These are phyloP conservation scores for Hippopotamyrus pictus DNA, from an alignment of 2,797 vertebrate genomes.

Conservation along the genomic window DNA sequence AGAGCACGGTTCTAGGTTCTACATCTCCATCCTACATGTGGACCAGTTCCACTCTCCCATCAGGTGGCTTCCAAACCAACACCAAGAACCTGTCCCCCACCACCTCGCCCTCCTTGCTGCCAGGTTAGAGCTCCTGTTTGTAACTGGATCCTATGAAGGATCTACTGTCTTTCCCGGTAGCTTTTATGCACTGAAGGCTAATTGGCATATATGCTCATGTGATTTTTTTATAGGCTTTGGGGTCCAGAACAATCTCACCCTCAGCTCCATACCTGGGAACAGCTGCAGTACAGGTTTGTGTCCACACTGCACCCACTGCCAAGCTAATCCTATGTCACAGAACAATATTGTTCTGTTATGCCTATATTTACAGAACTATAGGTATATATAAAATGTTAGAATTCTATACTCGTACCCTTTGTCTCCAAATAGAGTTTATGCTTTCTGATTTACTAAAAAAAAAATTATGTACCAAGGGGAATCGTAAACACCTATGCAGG, in stretches of 20 bases:
- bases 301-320: neutral
- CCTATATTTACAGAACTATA: neutral
- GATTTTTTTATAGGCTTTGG: constrained; percentile 59
- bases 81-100: constrained; percentile 76
- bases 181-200: neutral
- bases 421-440: neutral
- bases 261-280: constrained; percentile 51
- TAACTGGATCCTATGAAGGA: neutral
- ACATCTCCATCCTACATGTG: constrained; percentile 75
- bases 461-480: neutral
- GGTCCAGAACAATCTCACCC: constrained; percentile 64
- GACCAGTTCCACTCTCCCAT: constrained; percentile 81
- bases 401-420: neutral
- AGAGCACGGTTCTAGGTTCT: constrained; percentile 67
- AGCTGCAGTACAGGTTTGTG: constrained; percentile 64
- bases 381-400: neutral
- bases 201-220: neutral
- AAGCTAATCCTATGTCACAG: neutral
- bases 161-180: neutral
- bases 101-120: constrained; percentile 70
- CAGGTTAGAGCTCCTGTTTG: constrained; percentile 61
- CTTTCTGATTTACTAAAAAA: neutral
- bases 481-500: neutral
- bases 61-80: constrained; percentile 73
- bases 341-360: neutral